Evolutionary conservation across 2,797 vertebrate genomes (phyloP).

Genomic region (Dendrocincla tyrannina): DNA sequence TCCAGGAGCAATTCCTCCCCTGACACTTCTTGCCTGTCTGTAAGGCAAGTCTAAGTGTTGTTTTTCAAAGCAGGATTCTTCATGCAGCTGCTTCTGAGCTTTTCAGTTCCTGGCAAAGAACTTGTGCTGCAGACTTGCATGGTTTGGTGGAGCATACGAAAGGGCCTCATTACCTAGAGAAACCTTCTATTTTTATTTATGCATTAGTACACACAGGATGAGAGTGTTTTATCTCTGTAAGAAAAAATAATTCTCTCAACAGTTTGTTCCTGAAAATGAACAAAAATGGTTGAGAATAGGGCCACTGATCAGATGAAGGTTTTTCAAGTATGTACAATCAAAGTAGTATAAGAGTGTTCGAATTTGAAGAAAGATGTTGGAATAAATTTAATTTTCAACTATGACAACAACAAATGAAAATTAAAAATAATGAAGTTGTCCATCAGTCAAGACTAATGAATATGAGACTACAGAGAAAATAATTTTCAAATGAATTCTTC

Average conservation of each 20-base stretch:
- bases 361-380: background rate
- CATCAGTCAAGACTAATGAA: background rate
- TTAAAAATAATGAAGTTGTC: background rate
- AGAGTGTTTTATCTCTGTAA: background rate
- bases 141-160: background rate
- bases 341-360: background rate
- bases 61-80: background rate
- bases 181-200: background rate
- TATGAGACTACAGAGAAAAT: background rate
- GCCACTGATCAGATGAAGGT: background rate
- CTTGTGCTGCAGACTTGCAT: background rate
- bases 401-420: background rate
- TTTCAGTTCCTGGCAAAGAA: background rate
- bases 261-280: background rate
- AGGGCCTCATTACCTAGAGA: background rate
- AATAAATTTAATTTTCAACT: background rate
- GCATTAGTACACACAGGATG: background rate
- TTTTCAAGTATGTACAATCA: background rate
- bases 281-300: background rate
- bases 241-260: background rate
- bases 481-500: background rate
- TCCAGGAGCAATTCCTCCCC: background rate
- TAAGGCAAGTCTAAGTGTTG: background rate
- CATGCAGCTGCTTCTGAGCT: background rate
- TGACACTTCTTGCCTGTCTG: background rate